Percentiles rank a stretch among this genome's conserved stretches.
These are phyloP conservation scores for Subacronicta megacephala DNA, from an alignment of 2,888 invertebrate species.

Conservation along the genomic window DNA sequence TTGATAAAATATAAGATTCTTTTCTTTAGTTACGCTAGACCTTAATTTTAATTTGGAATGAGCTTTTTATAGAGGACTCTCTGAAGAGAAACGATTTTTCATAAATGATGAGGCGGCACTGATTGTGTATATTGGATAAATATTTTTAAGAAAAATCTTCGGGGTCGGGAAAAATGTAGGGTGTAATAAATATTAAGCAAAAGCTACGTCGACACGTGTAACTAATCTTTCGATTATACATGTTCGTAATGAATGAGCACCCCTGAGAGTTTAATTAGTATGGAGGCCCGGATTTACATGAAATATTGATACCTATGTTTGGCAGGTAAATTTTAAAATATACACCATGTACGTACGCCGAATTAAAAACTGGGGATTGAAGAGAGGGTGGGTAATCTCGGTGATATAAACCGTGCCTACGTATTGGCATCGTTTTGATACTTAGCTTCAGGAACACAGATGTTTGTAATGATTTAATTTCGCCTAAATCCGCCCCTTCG, in stretches of 20 bases:
- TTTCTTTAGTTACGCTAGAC: conserved; percentile 82
- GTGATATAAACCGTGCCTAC: conserved; percentile 57
- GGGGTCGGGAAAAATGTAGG: conserved; percentile 75
- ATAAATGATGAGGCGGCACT: conserved; percentile 88
- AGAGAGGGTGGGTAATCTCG: conserved; percentile 52
- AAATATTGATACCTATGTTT: conserved; percentile 62
- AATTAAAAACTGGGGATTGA: conserved; percentile 54
- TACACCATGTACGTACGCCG: conserved; percentile 38
- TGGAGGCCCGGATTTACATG: conserved; percentile 61
- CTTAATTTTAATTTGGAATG: conserved; percentile 89
- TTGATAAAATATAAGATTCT: conserved; percentile 70
- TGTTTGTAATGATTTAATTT: conserved; percentile 84
- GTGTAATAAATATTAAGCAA: conserved; percentile 80
- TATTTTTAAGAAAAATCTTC: conserved; percentile 83
- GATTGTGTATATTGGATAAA: conserved; percentile 87
- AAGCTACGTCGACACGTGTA: conserved; percentile 83
- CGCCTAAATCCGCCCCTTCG: conserved; percentile 69
- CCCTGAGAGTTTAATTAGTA: conserved; percentile 69
- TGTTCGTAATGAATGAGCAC: conserved; percentile 69
- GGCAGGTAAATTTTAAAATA: conserved; percentile 60
- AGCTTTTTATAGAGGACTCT: conserved; percentile 87
- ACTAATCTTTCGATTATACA: conserved; percentile 82
- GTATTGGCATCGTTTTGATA: conserved; percentile 65
- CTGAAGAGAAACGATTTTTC: conserved; percentile 86
- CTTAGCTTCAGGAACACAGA: conserved; percentile 70